These are phyloP conservation scores for Hirudo medicinalis DNA, from an alignment of 1,140 invertebrate species.

Conservation along the genomic window DNA sequence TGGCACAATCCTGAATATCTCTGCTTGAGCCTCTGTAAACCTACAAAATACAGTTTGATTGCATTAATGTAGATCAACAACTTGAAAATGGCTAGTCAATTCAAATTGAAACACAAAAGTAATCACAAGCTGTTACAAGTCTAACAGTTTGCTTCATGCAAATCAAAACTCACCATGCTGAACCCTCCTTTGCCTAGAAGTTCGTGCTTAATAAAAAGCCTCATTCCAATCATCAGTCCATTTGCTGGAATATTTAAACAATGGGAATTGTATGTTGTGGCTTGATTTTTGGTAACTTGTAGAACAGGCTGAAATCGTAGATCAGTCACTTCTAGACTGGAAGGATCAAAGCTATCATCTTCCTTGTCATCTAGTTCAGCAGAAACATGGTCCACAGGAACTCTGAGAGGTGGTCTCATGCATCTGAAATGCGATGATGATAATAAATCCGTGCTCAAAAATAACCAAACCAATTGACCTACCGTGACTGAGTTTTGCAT, in stretches of 20 bases:
- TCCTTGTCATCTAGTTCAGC: too few species aligned
- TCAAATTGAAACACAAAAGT: not conserved
- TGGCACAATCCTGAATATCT: conserved; percentile 38
- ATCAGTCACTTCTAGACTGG: too few species aligned
- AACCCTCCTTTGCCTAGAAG: not conserved
- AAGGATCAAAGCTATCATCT: too few species aligned
- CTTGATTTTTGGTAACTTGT: too few species aligned
- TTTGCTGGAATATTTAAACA: not conserved
- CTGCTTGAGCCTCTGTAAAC: conserved; percentile 42
- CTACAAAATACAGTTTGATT: conserved; percentile 23
- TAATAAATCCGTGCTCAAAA: too few species aligned
- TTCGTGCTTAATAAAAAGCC: not conserved
- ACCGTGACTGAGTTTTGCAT: too few species aligned
- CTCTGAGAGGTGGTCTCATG: too few species aligned
- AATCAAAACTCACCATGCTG: not conserved
- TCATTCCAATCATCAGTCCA: not conserved
- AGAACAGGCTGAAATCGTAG: too few species aligned
- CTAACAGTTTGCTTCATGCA: not conserved
- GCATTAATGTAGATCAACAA: not conserved
- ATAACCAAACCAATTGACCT: too few species aligned
- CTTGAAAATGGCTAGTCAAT: not conserved
- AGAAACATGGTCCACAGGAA: too few species aligned
- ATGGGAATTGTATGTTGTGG: too few species aligned
- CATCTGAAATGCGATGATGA: too few species aligned
- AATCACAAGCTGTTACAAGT: not conserved